Base-by-base conservation (phyloP, 2,888 invertebrate genomes). In the Pristionchus mayeri region DNA sequence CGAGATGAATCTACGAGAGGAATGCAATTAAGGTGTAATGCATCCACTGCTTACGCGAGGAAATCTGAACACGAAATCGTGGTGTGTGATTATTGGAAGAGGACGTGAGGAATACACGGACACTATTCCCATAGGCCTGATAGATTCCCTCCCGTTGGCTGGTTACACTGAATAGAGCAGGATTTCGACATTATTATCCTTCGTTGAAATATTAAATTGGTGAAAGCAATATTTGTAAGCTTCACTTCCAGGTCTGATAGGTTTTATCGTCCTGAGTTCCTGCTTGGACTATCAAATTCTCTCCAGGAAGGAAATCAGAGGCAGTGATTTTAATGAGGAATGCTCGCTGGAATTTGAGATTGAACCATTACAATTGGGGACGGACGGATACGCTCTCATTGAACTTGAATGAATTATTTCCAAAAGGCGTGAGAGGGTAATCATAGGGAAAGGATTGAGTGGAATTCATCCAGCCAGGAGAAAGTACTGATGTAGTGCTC, bases 251-350 rank as follows among this genome's bases (percentile, higher is more conserved):
- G 24, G 16, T 71, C 2, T 37, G 11, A 6, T 71, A 71, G 9
- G 71, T 71, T n/a, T 71, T n/a, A 24, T 71, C 71, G 71, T 71
- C 40, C 11, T 71, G 40, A 24, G 71, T 71, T 21, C 71, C 71
- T 7, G 71, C n/a, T 16, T 71, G 71, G 24, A 71, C 40, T 9
- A 71, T 9, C n/a, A 71, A 24, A 30, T 0, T 71, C 37, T 71
- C 71, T 3, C 40, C 71, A 3, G 71, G 24, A 3, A 71, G 71
- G n/a, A 71, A 71, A 24, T 13, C 71, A 24, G 44, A 24, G 11
- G 71, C 71, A 0, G 44, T 40, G n/a, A 71, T 44, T 11, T 18
- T 21, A 11, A 71, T 71, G 7, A 71, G 21, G 2, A 71, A n/a
- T 1, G 40, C 71, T 13, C 71, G 37, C 71, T 71, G 21, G 40